phyloP scores from a whole-genome alignment of 2,888 invertebrate genomes.

The Anarsia innoxiella region DNA sequence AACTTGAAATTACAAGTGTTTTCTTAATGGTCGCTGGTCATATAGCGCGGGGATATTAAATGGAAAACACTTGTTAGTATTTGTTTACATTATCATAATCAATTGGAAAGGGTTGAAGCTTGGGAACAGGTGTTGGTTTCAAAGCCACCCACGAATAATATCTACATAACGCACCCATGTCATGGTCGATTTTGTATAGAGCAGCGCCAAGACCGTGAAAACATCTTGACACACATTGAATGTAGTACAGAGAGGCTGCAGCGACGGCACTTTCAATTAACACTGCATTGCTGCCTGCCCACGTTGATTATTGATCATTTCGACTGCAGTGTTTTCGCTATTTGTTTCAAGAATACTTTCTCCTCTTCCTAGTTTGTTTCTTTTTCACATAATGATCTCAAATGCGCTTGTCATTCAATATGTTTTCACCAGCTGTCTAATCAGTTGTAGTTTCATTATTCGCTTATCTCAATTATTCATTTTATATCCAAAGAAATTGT shows the following conservation, averaged over 20 bases:
- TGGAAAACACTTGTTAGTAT: no score
- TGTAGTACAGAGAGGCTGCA: constrained; percentile 51
- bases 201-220: constrained; percentile 59
- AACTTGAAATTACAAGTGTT: constrained; percentile 4
- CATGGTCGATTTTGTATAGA: constrained; percentile 52
- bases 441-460: constrained; percentile 43
- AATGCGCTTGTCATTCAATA: constrained; percentile 58
- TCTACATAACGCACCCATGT: constrained; percentile 35
- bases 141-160: constrained; percentile 31
- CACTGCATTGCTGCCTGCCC: constrained; percentile 50
- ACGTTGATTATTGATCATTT: constrained; percentile 49
- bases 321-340: constrained; percentile 51
- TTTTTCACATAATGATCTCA: constrained; percentile 38
- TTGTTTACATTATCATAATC: no score
- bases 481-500: constrained; percentile 44
- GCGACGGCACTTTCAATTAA: constrained; percentile 70
- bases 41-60: background rate
- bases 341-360: constrained; percentile 58
- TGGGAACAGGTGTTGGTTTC: constrained; percentile 26
- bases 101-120: background rate
- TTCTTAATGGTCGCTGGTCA: constrained; percentile 6
- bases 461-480: constrained; percentile 59
- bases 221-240: constrained; percentile 63
- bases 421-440: constrained; percentile 52
- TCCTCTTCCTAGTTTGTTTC: constrained; percentile 48